Conservation (phyloP, 2,888 invertebrate species). For the Noctua janthe region DNA sequence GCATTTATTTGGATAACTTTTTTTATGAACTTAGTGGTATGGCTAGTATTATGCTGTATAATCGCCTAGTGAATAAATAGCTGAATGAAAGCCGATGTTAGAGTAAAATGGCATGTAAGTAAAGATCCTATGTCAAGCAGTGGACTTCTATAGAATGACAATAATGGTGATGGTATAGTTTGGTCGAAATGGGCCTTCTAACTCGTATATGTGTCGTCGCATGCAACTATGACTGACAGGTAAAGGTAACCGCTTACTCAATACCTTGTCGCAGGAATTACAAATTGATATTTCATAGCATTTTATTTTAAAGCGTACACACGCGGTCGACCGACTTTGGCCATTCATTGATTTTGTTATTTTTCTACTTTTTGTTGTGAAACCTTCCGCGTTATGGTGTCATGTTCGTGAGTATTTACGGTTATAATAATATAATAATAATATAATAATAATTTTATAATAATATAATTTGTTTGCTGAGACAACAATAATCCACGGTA, state of each 20-base stretch:
- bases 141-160: neutral
- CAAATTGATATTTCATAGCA: constrained; percentile 60
- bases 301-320: constrained; percentile 51
- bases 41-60: too few relatives aligned
- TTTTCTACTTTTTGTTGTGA: constrained; percentile 39
- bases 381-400: constrained; percentile 8
- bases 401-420: constrained; percentile 4
- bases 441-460: too few relatives aligned
- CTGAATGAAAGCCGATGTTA: neutral
- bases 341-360: constrained; percentile 29
- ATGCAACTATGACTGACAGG: neutral
- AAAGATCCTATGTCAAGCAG: neutral
- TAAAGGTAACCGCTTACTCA: constrained; percentile 55
- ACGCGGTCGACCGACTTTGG: constrained; percentile 36
- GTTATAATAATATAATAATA: too few relatives aligned
- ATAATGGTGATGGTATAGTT: neutral
- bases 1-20: too few relatives aligned
- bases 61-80: neutral
- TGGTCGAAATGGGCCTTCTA: constrained; percentile 16
- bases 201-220: neutral
- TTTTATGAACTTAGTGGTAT: too few relatives aligned
- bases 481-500: too few relatives aligned
- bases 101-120: too few relatives aligned
- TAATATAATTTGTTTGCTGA: too few relatives aligned
- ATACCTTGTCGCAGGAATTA: constrained; percentile 53